Conservation (phyloP, 2,888 invertebrate genomes). For the Habrosyne pyritoides region DNA sequence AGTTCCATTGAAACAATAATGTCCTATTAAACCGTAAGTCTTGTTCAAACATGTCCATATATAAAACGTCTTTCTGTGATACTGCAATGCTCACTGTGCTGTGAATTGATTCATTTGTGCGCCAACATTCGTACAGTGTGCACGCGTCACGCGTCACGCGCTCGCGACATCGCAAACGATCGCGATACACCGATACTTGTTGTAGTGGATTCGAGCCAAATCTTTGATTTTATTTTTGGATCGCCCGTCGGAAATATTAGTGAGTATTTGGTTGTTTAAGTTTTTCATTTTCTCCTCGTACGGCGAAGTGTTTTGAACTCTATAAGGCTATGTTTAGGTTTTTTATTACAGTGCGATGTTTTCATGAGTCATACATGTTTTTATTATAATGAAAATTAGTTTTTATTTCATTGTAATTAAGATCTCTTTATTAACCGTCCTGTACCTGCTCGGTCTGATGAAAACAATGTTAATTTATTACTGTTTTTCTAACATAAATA, state of each 20-base stretch:
- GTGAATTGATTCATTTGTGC: not conserved
- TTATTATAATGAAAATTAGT: too few species aligned
- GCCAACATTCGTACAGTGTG: not conserved
- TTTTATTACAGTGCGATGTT: not conserved
- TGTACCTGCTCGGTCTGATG: too few species aligned
- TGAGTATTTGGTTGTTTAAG: conserved; percentile 1
- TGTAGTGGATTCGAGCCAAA: conserved; percentile 10
- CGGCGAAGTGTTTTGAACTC: not conserved
- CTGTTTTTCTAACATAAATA: too few species aligned
- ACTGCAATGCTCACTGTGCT: not conserved
- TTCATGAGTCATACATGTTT: not conserved
- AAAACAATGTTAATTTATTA: too few species aligned
- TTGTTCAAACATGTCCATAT: conserved; percentile 8
- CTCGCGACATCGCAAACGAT: not conserved
- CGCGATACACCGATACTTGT: not conserved
- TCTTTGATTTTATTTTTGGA: conserved; percentile 10
- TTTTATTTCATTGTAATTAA: too few species aligned
- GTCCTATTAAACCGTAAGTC: not conserved
- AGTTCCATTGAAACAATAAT: conserved; percentile 12
- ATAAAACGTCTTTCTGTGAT: not conserved
- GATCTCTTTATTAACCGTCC: too few species aligned
- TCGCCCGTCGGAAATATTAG: conserved; percentile 7
- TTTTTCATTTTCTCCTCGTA: not conserved
- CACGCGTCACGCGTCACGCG: not conserved
- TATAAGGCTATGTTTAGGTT: not conserved